Conservation (phyloP, 2,797 vertebrate genomes). For the Petrocephalus sullivani region DNA sequence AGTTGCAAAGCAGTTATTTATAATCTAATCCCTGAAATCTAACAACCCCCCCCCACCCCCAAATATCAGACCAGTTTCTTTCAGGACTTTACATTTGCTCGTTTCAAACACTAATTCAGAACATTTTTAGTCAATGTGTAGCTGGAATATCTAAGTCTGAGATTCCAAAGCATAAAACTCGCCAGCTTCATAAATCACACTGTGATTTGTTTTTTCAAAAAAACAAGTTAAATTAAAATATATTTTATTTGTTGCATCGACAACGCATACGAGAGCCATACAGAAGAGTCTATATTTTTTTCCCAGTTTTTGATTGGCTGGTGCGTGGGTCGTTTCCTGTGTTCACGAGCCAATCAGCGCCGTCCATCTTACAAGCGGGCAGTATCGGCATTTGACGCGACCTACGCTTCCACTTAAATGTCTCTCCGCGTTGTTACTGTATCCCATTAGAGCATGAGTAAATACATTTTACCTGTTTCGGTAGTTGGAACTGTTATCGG, state of each 20-base stretch:
- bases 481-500: conserved; percentile 59
- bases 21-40: too few species aligned
- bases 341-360: conserved; percentile 31
- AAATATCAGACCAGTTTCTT: too few species aligned
- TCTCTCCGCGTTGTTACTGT: neutral
- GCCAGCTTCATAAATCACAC: too few species aligned
- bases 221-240: neutral
- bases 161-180: too few species aligned
- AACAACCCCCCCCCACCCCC: too few species aligned
- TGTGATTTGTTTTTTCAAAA: neutral
- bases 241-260: neutral
- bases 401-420: neutral
- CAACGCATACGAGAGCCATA: neutral
- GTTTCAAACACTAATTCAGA: too few species aligned
- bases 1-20: too few species aligned
- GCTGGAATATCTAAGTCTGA: too few species aligned
- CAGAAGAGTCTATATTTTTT: neutral
- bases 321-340: neutral
- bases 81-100: too few species aligned
- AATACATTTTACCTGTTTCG: conserved; percentile 60
- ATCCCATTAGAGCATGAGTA: conserved; percentile 49
- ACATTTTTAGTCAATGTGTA: too few species aligned
- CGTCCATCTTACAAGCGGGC: neutral
- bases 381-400: neutral
- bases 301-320: neutral